Conservation (phyloP, 1,140 invertebrate species). For the Drosophila asahinai region DNA sequence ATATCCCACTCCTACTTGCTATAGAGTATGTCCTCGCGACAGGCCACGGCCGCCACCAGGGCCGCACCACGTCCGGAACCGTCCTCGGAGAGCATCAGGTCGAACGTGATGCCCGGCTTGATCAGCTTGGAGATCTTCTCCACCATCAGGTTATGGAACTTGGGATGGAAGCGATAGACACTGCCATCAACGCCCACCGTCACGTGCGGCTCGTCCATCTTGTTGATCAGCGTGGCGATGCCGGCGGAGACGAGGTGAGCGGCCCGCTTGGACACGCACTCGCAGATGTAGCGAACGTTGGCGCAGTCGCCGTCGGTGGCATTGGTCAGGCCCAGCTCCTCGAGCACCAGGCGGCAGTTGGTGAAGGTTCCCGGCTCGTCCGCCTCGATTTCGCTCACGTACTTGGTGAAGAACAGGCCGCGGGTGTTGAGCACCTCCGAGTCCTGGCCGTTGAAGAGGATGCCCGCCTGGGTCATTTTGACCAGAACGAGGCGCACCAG, state of each 20-base stretch:
- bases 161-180: slow-evolving; percentile 99
- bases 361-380: slow-evolving; percentile 93
- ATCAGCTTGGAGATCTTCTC: slow-evolving; percentile 95
- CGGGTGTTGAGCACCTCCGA: slow-evolving; percentile 91
- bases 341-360: slow-evolving; percentile 94
- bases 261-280: slow-evolving; percentile 95
- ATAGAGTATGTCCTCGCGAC: slow-evolving; percentile 74
- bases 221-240: slow-evolving; percentile 92
- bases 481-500: slow-evolving; percentile 92
- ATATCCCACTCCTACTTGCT: slow-evolving; percentile 52
- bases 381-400: slow-evolving; percentile 98
- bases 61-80: slow-evolving; percentile 99
- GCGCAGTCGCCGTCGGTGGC: slow-evolving; percentile 95
- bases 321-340: slow-evolving; percentile 91
- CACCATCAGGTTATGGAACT: slow-evolving; percentile 98
- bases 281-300: slow-evolving; percentile 96
- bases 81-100: slow-evolving; percentile 98
- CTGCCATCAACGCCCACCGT: slow-evolving; percentile 99
- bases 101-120: slow-evolving; percentile 91
- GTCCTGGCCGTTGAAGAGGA: slow-evolving; percentile 92
- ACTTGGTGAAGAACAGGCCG: slow-evolving; percentile 97
- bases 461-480: slow-evolving; percentile 91
- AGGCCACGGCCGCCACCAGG: slow-evolving; percentile 97
- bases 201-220: slow-evolving; percentile 95
- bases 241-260: slow-evolving; percentile 97